Evolutionary conservation across 2,113 vertebrate genomes (phyloP).

Genomic region (Mesitornis unicolor): DNA sequence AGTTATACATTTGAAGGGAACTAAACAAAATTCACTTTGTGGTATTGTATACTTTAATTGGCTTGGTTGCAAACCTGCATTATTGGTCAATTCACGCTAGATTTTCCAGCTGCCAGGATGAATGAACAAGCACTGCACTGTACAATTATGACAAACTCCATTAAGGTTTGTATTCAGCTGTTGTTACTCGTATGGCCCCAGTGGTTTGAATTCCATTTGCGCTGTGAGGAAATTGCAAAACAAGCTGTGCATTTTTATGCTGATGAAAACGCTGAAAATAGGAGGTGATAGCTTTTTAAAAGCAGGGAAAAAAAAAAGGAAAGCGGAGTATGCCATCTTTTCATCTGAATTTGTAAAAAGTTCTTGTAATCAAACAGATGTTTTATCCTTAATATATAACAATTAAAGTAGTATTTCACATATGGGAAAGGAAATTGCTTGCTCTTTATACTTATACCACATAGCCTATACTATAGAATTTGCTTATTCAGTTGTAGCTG

Average conservation of each 20-base stretch:
- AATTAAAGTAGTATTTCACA: background rate
- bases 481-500: background rate
- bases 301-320: background rate
- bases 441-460: background rate
- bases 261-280: constrained; percentile 26
- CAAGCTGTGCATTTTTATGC: constrained; percentile 30
- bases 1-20: background rate
- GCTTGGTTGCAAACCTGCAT: background rate
- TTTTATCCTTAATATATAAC: background rate
- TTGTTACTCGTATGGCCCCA: background rate
- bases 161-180: constrained; percentile 25
- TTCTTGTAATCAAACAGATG: background rate
- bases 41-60: background rate
- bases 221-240: background rate
- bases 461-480: background rate
- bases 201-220: background rate
- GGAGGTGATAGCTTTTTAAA: background rate
- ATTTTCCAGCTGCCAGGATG: constrained; percentile 9
- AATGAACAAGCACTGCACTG: background rate
- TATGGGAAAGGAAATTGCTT: background rate
- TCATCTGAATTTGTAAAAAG: background rate
- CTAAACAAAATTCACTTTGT: background rate
- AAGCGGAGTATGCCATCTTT: background rate
- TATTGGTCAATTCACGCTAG: background rate
- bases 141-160: background rate